These are phyloP conservation scores for Coregonus clupeaformis DNA, from an alignment of 2,113 vertebrate species.

Conservation along the genomic window DNA sequence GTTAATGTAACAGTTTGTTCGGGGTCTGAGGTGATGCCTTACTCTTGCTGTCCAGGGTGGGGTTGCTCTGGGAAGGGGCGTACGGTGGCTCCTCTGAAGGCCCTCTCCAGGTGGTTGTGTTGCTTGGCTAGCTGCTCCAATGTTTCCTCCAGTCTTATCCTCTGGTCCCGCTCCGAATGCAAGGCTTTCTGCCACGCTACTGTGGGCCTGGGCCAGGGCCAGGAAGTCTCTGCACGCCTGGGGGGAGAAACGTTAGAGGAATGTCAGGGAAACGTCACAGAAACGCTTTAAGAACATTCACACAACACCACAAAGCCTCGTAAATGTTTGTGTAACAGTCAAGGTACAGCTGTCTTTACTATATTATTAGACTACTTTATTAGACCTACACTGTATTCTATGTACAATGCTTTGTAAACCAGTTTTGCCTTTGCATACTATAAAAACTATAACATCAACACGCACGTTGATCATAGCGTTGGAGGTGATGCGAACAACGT, in stretches of 20 bases:
- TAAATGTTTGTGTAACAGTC: no score
- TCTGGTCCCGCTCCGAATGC: conserved; percentile 90
- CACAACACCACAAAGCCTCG: no score
- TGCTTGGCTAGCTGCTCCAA: conserved; percentile 96
- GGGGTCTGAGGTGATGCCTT: neutral
- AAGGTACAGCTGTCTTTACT: no score
- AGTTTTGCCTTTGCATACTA: no score
- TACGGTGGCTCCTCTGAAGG: conserved; percentile 90
- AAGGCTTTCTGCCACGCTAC: conserved; percentile 96
- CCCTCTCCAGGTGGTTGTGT: conserved; percentile 94
- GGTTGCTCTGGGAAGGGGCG: conserved; percentile 72
- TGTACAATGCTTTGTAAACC: no score
- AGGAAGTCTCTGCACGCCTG: conserved; percentile 94
- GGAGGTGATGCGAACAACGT: conserved; percentile 97
- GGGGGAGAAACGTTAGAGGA: accelerated
- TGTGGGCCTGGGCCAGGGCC: conserved; percentile 87
- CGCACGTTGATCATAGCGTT: conserved; percentile 99
- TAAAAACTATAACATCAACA: neutral
- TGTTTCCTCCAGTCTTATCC: conserved; percentile 92
- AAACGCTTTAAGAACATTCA: neutral
- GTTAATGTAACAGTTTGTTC: neutral
- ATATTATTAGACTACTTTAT: no score
- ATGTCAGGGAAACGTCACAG: neutral
- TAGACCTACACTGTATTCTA: no score
- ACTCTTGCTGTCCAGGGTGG: conserved; percentile 79